Percentiles rank a stretch among this genome's conserved stretches.
Evolutionary conservation across 2,113 vertebrate genomes (phyloP).

Genomic region (Podarcis raffonei): DNA sequence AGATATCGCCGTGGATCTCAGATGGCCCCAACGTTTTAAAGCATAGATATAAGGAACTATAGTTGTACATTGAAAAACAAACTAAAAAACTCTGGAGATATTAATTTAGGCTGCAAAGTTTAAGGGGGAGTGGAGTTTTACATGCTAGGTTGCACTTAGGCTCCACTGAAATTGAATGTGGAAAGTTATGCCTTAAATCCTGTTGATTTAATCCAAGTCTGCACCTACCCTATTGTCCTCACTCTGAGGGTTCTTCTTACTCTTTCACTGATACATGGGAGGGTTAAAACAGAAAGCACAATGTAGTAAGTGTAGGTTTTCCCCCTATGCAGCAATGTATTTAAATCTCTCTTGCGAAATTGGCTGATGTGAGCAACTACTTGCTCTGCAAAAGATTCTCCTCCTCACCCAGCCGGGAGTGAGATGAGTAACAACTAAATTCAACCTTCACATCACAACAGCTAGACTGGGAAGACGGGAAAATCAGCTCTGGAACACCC

Average conservation of each 20-base stretch:
- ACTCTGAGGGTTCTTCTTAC: background rate
- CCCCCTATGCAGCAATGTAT: background rate
- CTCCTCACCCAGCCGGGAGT: background rate
- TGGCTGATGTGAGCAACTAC: background rate
- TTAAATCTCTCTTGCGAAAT: background rate
- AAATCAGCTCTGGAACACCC: constrained; percentile 1
- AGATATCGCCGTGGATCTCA: no score
- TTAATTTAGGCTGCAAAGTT: no score
- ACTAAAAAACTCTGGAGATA: background rate
- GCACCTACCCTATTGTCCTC: background rate
- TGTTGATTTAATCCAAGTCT: background rate
- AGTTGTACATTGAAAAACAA: background rate
- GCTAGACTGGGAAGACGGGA: constrained; percentile 22
- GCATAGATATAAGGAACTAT: background rate
- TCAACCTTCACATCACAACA: background rate
- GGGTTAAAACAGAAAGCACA: background rate
- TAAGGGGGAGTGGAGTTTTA: no score
- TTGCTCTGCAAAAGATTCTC: background rate
- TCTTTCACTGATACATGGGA: background rate
- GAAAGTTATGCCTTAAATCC: background rate
- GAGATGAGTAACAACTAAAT: background rate
- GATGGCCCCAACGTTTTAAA: background rate
- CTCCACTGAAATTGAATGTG: background rate
- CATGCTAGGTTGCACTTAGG: no score
- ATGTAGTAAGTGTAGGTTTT: background rate